These are phyloP conservation scores for Pelosia muscerda DNA, from an alignment of 2,888 invertebrate species.

Conservation along the genomic window DNA sequence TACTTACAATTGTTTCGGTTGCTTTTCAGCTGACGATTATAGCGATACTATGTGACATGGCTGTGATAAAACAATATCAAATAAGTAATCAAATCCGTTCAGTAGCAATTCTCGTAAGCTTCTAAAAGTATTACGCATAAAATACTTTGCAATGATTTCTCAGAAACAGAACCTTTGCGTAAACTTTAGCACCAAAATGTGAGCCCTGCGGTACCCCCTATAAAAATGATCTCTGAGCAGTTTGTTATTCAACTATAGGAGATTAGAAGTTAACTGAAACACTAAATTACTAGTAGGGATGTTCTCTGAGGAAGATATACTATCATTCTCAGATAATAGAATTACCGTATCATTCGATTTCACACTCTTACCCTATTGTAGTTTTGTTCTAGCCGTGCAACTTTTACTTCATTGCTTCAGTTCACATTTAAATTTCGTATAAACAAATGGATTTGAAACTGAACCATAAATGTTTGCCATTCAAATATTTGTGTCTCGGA, in stretches of 20 bases:
- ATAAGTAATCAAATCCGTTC: too few relatives aligned
- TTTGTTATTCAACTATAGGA: background rate
- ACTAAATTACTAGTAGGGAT: background rate
- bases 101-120: too few relatives aligned
- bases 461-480: background rate
- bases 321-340: conserved; percentile 4
- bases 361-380: background rate
- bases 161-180: background rate
- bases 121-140: background rate
- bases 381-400: conserved; percentile 10
- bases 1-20: too few relatives aligned
- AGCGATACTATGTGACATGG: too few relatives aligned
- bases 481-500: conserved; percentile 27
- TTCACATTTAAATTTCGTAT: conserved; percentile 3
- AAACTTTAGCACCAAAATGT: background rate
- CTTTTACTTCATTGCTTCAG: conserved; percentile 9
- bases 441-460: conserved; percentile 9
- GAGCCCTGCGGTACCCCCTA: background rate
- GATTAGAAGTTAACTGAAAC: background rate
- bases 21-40: too few relatives aligned
- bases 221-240: background rate
- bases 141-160: background rate
- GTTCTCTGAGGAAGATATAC: background rate
- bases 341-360: background rate
- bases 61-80: too few relatives aligned